Percentiles rank a stretch among this genome's conserved stretches.
Evolutionary conservation across 2,888 invertebrate species (phyloP).

Genomic region (Clistopyga incitator): DNA sequence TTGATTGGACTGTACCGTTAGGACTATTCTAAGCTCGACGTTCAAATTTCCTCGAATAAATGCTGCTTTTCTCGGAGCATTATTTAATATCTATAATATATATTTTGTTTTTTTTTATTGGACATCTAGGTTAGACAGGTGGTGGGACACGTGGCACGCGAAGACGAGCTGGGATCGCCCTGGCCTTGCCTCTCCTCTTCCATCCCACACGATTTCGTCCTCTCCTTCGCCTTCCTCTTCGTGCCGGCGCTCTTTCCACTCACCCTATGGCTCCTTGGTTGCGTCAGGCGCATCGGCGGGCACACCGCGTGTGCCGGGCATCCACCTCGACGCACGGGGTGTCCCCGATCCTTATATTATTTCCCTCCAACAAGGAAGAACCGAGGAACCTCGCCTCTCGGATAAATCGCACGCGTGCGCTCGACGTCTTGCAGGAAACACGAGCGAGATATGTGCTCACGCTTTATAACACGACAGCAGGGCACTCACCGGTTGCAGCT

Average conservation of each 20-base stretch:
- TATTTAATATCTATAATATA: not conserved
- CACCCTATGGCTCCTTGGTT: not conserved
- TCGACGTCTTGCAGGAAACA: conserved; percentile 28
- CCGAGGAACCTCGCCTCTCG: conserved; percentile 1
- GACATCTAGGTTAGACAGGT: conserved; percentile 66
- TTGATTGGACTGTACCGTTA: too few species aligned
- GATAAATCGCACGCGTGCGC: conserved; percentile 38
- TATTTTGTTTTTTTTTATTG: conserved; percentile 50
- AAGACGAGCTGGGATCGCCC: conserved; percentile 37
- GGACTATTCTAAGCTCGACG: not conserved
- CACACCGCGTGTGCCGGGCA: conserved; percentile 27
- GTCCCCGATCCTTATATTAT: conserved; percentile 27
- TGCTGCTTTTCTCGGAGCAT: not conserved
- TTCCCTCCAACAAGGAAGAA: not conserved
- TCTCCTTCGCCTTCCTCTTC: not conserved
- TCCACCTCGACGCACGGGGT: conserved; percentile 37
- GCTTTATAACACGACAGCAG: conserved; percentile 20
- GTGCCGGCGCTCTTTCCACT: conserved; percentile 21
- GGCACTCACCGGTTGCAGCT: conserved; percentile 44
- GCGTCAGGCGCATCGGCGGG: conserved; percentile 2
- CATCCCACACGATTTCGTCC: not conserved
- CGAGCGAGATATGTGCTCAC: conserved; percentile 4
- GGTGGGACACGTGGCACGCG: conserved; percentile 70
- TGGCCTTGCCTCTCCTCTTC: conserved; percentile 4
- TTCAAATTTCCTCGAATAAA: not conserved